Conservation (phyloP, 2,797 vertebrate species). For the Pseudotriccus pelzelni region DNA sequence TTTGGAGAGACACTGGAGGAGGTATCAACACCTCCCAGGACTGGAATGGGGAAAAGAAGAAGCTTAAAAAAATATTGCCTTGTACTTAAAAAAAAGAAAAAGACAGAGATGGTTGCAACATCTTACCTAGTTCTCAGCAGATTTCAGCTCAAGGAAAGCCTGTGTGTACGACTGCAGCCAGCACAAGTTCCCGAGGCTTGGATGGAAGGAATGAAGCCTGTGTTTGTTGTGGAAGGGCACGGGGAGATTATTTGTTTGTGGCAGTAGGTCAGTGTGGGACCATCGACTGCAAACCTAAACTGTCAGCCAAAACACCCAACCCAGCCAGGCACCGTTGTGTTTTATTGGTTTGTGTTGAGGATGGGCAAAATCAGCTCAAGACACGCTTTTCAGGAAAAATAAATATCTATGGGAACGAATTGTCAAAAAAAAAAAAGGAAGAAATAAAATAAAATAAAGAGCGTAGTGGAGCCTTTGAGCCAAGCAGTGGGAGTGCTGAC, state of each 20-base stretch:
- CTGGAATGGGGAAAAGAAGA: conserved; percentile 27
- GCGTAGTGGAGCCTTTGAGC: neutral
- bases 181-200: neutral
- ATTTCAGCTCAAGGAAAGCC: neutral
- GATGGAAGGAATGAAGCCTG: neutral
- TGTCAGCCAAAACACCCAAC: neutral
- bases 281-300: neutral
- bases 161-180: neutral
- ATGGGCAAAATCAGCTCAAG: neutral
- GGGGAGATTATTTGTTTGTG: neutral
- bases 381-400: conserved; percentile 5
- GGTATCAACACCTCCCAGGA: conserved; percentile 5
- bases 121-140: neutral
- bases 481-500: neutral
- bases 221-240: neutral
- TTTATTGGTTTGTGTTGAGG: neutral
- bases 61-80: neutral
- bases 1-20: neutral
- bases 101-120: neutral
- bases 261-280: neutral
- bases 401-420: neutral
- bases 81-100: neutral
- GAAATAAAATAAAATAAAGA: neutral
- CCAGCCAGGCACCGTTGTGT: neutral
- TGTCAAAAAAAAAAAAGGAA: neutral